A percentile compares a stretch with the other conserved stretches of the same genome.
Evolutionary conservation across 2,797 vertebrate genomes (phyloP).

Genomic region (Liasis olivaceus): DNA sequence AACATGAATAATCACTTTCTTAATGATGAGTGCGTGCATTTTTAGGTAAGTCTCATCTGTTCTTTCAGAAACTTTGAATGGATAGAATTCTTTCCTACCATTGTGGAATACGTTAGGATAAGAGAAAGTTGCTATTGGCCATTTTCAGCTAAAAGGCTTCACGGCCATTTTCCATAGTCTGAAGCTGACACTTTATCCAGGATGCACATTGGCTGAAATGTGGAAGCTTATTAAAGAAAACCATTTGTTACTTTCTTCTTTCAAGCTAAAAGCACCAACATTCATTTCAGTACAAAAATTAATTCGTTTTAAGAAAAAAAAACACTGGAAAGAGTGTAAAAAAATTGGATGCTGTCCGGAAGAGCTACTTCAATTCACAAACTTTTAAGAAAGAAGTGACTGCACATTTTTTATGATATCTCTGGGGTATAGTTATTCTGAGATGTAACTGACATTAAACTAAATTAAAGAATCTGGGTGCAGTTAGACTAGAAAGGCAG

Average conservation of each 20-base stretch:
- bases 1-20: neutral
- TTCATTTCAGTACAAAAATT: neutral
- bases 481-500: neutral
- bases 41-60: neutral
- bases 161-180: neutral
- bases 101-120: neutral
- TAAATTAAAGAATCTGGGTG: neutral
- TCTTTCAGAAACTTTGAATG: neutral
- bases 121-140: neutral
- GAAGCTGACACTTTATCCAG: neutral
- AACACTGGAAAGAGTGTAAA: neutral
- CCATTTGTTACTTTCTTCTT: neutral
- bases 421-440: neutral
- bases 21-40: neutral
- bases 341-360: neutral
- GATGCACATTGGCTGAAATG: neutral
- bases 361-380: neutral
- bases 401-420: neutral
- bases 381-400: neutral
- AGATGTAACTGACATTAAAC: neutral
- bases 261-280: neutral
- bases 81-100: neutral
- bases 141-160: neutral
- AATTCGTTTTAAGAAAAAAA: neutral
- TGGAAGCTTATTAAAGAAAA: neutral